Conservation (phyloP, 2,888 invertebrate genomes). For the Eurois occulta region DNA sequence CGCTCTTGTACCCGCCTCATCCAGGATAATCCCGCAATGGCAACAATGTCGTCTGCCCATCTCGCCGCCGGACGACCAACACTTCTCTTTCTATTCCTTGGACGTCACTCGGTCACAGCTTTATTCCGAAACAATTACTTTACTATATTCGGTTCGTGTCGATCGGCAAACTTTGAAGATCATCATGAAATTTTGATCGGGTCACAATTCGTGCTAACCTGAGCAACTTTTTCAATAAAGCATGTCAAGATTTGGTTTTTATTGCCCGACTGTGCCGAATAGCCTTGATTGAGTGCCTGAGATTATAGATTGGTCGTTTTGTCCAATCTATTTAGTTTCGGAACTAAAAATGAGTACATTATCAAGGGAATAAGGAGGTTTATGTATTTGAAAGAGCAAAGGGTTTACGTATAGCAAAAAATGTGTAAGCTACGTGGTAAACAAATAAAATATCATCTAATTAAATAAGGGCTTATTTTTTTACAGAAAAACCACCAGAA, state of each 20-base stretch:
- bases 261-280: background rate
- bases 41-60: no score
- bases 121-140: no score
- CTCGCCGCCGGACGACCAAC: no score
- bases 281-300: background rate
- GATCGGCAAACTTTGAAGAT: background rate
- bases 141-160: background rate
- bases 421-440: background rate
- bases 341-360: no score
- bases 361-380: background rate
- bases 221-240: background rate
- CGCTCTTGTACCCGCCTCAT: no score
- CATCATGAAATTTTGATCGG: background rate
- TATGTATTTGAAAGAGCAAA: background rate
- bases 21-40: no score
- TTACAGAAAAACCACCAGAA: conserved; percentile 89
- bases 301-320: no score
- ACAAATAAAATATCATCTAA: background rate
- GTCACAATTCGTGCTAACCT: background rate
- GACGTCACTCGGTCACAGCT: no score
- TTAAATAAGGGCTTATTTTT: background rate
- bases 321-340: no score
- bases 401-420: background rate
- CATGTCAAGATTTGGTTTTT: background rate
- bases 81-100: no score